Base-by-base conservation (phyloP, 2,113 vertebrate species). In the Zeus faber region DNA sequence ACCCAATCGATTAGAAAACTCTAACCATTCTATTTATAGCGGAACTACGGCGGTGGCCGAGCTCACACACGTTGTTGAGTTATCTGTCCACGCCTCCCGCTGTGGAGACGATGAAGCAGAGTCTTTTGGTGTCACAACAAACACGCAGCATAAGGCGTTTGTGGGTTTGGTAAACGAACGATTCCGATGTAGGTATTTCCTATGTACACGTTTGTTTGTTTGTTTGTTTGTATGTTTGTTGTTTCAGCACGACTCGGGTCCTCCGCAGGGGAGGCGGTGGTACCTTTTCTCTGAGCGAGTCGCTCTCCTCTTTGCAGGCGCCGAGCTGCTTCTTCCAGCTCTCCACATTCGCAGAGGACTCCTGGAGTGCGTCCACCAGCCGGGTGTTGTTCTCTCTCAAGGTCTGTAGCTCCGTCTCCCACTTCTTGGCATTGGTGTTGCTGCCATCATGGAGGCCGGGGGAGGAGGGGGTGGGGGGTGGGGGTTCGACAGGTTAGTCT, bases 281-380 rank as follows among this genome's bases (percentile, higher is more conserved):
- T 65, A 97, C 97, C 95, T 94, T 95, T 77, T 70, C 81, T 72
- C 88, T 90, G 64, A 99, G 93, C 14, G 87, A 76, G 52, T 93
- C 93, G 0, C 94, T 96, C 82, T 98, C 95, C 0, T 95, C 94
- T 39, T 95, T 92, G 87, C 94, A 94, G 67, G 80, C 67, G 35
- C 80, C 79, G 48, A 96, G 91, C 62, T 97, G 94, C 58, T 91
- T 89, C 81, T 95, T 98, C 95, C 96, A 98, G 74, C 92, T 94
- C 68, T 99, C 95, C 0, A 92, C 92, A 31, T 93, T 96, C 77
- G 91, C 88, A 0, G 92, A 89, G 0, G 96, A 95, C 79, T 99
- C 95, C 84, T 96, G 92, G 71, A 99, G 91, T 0, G 95, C 89
- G 0, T 92, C 85, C 52, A 77, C 90, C 72, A 99, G 91, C 43